Percentiles rank a stretch among this genome's conserved stretches.
Evolutionary conservation across 2,888 invertebrate genomes (phyloP).

Genomic region (Piscicola geometra): DNA sequence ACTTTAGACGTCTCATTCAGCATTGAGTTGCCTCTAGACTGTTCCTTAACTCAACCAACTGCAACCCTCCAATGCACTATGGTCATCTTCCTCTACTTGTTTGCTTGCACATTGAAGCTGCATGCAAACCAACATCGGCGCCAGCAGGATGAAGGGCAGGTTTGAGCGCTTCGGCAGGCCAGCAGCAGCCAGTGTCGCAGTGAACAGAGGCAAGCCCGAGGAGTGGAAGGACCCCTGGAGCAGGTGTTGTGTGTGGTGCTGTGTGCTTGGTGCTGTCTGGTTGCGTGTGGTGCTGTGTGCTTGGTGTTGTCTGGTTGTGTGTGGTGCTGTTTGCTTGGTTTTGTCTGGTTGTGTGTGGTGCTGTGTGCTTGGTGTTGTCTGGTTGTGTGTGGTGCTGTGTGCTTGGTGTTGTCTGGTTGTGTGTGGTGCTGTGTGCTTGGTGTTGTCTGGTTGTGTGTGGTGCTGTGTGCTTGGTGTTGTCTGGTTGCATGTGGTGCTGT

Average conservation of each 20-base stretch:
- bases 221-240: conserved; percentile 93
- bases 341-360: too few species aligned
- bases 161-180: conserved; percentile 21
- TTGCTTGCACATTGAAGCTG: too few species aligned
- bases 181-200: neutral
- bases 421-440: neutral
- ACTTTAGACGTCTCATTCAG: too few species aligned
- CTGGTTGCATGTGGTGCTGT: too few species aligned
- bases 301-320: neutral
- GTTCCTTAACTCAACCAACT: too few species aligned
- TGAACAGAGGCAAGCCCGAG: conserved; percentile 63
- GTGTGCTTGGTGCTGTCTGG: neutral
- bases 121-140: too few species aligned
- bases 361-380: neutral
- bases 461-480: too few species aligned
- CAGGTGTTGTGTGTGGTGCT: conserved; percentile 47
- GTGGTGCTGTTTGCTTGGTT: neutral
- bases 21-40: too few species aligned
- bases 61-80: neutral
- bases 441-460: too few species aligned
- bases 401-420: too few species aligned
- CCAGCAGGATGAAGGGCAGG: neutral
- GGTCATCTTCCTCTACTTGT: neutral
- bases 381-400: neutral
- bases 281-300: neutral